Conservation (phyloP, 2,113 vertebrate species). For the Lethenteron camtschaticum region DNA sequence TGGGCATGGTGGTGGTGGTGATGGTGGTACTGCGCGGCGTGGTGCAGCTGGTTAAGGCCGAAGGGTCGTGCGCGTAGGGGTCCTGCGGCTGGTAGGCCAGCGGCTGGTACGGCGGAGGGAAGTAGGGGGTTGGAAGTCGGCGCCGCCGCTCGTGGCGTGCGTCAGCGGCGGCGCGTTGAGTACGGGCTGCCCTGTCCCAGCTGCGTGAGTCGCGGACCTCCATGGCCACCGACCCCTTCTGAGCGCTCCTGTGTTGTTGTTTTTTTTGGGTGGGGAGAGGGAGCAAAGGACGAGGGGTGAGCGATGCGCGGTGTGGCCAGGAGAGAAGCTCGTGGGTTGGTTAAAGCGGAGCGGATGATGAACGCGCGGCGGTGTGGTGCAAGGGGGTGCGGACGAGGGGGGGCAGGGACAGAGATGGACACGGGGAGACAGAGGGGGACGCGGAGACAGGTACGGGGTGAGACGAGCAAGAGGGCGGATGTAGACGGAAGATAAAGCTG, state of each 20-base stretch:
- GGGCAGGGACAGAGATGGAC: no score
- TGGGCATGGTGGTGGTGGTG: slow-evolving; percentile 1
- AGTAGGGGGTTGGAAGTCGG: slow-evolving; percentile 2
- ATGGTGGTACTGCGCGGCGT: neutral
- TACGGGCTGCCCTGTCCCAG: neutral
- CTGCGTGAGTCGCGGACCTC: neutral
- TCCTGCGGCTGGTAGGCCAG: neutral
- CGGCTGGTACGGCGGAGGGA: slow-evolving; percentile 5
- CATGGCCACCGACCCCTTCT: neutral
- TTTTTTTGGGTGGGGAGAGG: no score
- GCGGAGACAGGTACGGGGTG: no score
- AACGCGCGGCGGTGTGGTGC: no score
- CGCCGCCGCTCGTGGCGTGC: neutral
- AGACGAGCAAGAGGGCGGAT: no score
- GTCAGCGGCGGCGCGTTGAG: neutral
- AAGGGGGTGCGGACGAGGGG: no score
- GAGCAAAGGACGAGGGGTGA: no score
- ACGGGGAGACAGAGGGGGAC: no score
- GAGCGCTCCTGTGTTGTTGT: neutral
- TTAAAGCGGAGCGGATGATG: no score
- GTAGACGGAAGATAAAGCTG: no score
- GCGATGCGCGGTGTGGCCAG: no score
- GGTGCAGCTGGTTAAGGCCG: neutral
- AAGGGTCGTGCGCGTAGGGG: slow-evolving; percentile 5
- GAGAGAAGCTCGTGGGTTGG: no score